These are phyloP conservation scores for Malacosoma neustria DNA, from an alignment of 2,888 invertebrate genomes.

Conservation along the genomic window DNA sequence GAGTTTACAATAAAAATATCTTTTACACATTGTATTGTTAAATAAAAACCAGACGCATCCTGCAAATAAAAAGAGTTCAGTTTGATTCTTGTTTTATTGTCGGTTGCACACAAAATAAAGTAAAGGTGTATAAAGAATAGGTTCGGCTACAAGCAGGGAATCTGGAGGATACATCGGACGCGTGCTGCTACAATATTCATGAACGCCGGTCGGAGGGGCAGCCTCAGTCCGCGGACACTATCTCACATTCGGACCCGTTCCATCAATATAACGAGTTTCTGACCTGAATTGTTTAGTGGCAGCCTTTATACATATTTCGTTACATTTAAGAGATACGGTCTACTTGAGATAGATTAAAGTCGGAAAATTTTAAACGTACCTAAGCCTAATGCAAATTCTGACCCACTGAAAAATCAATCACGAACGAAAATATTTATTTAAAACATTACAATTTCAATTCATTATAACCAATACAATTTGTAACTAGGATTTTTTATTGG, in stretches of 20 bases:
- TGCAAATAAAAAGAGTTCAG: slow-evolving; percentile 25
- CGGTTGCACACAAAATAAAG: slow-evolving; percentile 31
- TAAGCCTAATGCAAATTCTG: too few relatives aligned
- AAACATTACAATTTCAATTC: too few relatives aligned
- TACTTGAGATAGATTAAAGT: not conserved
- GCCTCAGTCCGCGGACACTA: slow-evolving; percentile 31
- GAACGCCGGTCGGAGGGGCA: slow-evolving; percentile 30
- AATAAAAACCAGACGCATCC: not conserved
- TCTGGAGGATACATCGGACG: slow-evolving; percentile 42
- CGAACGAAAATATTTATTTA: too few relatives aligned
- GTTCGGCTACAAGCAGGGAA: slow-evolving; percentile 36
- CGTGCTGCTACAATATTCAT: slow-evolving; percentile 57
- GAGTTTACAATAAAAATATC: not conserved
- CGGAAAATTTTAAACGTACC: too few relatives aligned
- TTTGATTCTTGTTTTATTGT: slow-evolving; percentile 8
- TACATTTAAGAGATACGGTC: not conserved
- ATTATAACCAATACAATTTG: too few relatives aligned
- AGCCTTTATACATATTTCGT: slow-evolving; percentile 25
- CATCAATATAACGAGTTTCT: slow-evolving; percentile 53
- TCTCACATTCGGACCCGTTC: slow-evolving; percentile 46
- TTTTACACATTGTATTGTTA: not conserved
- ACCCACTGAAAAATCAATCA: too few relatives aligned
- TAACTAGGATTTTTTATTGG: too few relatives aligned
- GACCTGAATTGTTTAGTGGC: slow-evolving; percentile 51
- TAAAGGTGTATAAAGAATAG: slow-evolving; percentile 33